phyloP scores from a whole-genome alignment of 1,140 invertebrate species.

The Sipha flava region DNA sequence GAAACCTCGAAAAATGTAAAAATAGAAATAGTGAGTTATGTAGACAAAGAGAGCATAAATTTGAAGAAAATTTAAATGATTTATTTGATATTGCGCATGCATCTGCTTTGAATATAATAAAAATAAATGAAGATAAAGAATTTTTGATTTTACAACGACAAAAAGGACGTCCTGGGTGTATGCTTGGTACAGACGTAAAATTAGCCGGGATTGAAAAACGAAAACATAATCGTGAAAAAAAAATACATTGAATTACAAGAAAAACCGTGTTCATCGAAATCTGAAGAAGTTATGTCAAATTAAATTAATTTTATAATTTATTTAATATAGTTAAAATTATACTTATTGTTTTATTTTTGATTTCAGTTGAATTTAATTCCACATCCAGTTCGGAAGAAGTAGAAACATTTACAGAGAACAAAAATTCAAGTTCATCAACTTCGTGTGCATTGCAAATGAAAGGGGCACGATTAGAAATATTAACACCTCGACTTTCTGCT shows the following conservation, averaged over 20 bases:
- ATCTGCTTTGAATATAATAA: slow-evolving; percentile 34
- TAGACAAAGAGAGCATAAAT: slow-evolving; percentile 31
- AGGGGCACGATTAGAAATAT: background rate
- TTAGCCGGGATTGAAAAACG: background rate
- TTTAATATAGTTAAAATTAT: no score
- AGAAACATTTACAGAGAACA: background rate
- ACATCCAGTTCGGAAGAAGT: background rate
- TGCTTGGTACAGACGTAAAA: background rate
- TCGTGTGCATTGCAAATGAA: background rate
- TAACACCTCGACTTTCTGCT: background rate
- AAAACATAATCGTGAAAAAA: background rate
- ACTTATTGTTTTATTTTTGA: no score
- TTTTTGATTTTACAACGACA: slow-evolving; percentile 34
- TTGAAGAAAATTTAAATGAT: slow-evolving; percentile 34
- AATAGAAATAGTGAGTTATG: background rate
- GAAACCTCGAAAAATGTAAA: slow-evolving; percentile 29
- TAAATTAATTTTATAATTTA: background rate
- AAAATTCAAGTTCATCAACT: background rate
- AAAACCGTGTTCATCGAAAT: no score
- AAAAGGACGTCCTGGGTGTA: background rate
- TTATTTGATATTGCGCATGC: slow-evolving; percentile 39
- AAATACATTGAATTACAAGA: no score
- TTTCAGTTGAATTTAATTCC: background rate
- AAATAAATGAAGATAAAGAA: slow-evolving; percentile 33
- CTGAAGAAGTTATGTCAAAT: background rate